Evolutionary conservation across 2,888 invertebrate genomes (phyloP).

Genomic region (Netelia virgata): DNA sequence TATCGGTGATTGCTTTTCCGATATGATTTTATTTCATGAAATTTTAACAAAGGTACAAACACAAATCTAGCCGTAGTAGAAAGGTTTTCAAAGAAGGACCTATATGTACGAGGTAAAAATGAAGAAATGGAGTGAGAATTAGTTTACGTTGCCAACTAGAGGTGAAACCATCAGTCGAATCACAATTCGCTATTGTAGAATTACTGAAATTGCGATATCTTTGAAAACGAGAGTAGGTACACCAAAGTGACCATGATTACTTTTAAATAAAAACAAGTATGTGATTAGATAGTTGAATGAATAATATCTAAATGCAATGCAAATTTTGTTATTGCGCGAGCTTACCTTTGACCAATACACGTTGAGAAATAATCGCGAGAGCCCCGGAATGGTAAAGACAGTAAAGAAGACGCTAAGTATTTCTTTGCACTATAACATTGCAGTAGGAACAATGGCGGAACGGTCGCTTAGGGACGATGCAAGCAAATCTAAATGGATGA

Average conservation of each 20-base stretch:
- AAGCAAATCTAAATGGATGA: constrained; percentile 73
- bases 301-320: too few relatives aligned
- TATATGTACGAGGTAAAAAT: constrained; percentile 27
- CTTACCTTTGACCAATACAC: too few relatives aligned
- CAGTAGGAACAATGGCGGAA: background rate
- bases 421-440: background rate
- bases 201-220: background rate
- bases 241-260: too few relatives aligned
- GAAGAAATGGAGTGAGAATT: constrained; percentile 36
- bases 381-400: background rate
- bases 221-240: too few relatives aligned
- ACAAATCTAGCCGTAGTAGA: constrained; percentile 14
- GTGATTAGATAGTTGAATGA: too few relatives aligned
- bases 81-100: constrained; percentile 27
- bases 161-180: background rate
- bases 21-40: constrained; percentile 10
- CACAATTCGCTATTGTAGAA: background rate
- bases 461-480: constrained; percentile 66
- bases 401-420: background rate
- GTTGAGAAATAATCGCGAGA: too few relatives aligned
- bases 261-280: too few relatives aligned
- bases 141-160: constrained; percentile 33
- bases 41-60: constrained; percentile 6
- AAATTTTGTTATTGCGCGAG: too few relatives aligned
- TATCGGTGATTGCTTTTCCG: constrained; percentile 15